Evolutionary conservation across 2,888 invertebrate genomes (phyloP).

Genomic region (Cheilosia impressa): DNA sequence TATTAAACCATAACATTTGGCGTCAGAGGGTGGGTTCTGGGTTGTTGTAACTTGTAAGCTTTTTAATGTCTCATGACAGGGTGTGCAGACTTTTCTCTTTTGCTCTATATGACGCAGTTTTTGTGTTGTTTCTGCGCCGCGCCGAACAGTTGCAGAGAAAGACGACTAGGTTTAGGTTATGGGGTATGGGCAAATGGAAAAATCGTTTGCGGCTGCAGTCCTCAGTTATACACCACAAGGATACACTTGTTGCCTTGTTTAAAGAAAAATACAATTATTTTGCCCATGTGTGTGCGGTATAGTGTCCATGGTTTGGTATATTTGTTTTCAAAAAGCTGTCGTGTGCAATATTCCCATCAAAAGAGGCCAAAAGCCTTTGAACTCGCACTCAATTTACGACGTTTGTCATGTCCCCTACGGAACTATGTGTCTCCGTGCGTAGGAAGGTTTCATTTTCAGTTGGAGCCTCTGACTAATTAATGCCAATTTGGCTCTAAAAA

Average conservation of each 20-base stretch:
- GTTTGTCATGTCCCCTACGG: background rate
- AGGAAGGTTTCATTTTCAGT: background rate
- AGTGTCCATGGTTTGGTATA: background rate
- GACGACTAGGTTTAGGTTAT: background rate
- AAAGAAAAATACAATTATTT: background rate
- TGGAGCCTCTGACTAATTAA: conserved; percentile 28
- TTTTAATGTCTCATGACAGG: conserved; percentile 23
- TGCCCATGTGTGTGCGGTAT: background rate
- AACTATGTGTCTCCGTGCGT: background rate
- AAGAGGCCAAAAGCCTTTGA: conserved; percentile 23
- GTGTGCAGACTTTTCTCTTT: conserved; percentile 15
- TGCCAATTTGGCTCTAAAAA: conserved; percentile 46
- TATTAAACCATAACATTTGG: conserved; percentile 47
- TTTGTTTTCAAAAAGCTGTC: background rate
- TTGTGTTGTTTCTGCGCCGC: background rate
- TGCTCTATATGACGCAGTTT: background rate
- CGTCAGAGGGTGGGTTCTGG: background rate
- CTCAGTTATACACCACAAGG: conserved; percentile 18
- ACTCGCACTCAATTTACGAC: conserved; percentile 30
- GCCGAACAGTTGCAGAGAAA: background rate
- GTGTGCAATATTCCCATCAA: background rate
- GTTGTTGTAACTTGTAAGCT: conserved; percentile 7
- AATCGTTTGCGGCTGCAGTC: conserved; percentile 35
- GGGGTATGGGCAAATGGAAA: background rate
- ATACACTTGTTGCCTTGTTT: conserved; percentile 65